Evolutionary conservation across 2,888 invertebrate species (phyloP).

Genomic region (Limnephilus marmoratus): DNA sequence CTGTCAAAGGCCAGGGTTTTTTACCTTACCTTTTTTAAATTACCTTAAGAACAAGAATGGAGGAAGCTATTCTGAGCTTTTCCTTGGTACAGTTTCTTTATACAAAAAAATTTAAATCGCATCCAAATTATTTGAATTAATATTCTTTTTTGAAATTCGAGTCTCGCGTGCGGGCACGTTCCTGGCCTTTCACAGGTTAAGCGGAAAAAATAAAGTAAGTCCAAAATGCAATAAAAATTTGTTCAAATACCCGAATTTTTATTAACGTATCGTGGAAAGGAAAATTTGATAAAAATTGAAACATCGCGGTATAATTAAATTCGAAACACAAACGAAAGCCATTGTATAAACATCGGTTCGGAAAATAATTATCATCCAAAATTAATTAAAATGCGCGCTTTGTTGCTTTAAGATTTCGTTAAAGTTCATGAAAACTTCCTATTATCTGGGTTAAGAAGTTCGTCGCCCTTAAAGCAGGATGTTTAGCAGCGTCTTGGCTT

Average conservation of each 20-base stretch:
- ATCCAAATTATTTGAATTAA: no score
- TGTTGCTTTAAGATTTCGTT: background rate
- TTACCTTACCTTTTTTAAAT: no score
- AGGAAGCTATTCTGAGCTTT: no score
- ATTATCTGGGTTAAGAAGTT: constrained; percentile 6
- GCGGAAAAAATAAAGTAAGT: no score
- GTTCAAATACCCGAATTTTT: background rate
- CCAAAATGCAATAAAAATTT: no score
- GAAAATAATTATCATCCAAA: background rate
- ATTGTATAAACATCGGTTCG: background rate
- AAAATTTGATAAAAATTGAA: background rate
- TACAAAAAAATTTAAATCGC: no score
- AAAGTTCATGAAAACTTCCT: background rate
- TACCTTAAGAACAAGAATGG: no score
- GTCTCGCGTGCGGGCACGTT: no score
- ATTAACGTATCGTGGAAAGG: background rate
- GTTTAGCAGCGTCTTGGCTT: background rate
- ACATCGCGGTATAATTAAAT: background rate
- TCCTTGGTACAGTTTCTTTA: no score
- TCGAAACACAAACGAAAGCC: background rate
- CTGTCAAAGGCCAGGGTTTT: no score
- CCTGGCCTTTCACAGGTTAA: no score
- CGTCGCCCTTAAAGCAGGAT: constrained; percentile 12
- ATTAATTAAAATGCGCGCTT: background rate
- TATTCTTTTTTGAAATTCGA: no score